Percentiles rank a stretch among this genome's conserved stretches.
phyloP scores from a whole-genome alignment of 2,113 vertebrate genomes.

The Malurus elegans region DNA sequence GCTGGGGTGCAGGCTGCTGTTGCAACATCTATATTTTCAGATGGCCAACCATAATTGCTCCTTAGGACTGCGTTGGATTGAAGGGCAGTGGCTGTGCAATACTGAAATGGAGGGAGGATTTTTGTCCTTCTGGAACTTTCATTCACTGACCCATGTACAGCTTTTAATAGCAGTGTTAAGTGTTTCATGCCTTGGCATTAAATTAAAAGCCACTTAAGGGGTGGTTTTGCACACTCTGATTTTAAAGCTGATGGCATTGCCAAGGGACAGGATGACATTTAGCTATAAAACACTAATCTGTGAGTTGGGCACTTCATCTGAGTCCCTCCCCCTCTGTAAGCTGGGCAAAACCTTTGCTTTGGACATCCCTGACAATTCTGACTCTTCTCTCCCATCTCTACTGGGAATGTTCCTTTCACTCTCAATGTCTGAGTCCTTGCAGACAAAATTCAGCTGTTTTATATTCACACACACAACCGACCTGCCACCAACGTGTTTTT shows the following conservation, averaged over 20 bases:
- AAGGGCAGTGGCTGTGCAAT: not conserved
- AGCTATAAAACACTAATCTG: not conserved
- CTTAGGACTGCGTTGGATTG: not conserved
- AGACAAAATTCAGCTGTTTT: not conserved
- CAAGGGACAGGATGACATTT: not conserved
- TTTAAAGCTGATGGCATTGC: not conserved
- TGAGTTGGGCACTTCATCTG: not conserved
- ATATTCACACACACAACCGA: not conserved
- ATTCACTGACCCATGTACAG: not conserved
- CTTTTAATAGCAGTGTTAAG: not conserved
- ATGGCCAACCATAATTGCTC: not conserved
- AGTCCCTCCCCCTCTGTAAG: not conserved
- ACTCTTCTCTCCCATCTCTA: not conserved
- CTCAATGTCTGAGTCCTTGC: not conserved
- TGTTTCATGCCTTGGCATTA: not conserved
- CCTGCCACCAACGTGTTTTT: not conserved
- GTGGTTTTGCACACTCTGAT: not conserved
- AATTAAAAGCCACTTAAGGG: slow-evolving; percentile 18
- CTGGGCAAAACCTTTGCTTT: not conserved
- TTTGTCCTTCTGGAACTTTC: not conserved
- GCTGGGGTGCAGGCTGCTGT: not conserved
- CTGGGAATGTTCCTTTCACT: not conserved
- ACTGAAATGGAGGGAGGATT: not conserved
- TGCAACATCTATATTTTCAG: not conserved
- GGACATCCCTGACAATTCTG: not conserved